Percentiles rank a stretch among this genome's conserved stretches.
These are phyloP conservation scores for Corynorhinus townsendii DNA, from an alignment of 2,113 vertebrate species.

Conservation along the genomic window DNA sequence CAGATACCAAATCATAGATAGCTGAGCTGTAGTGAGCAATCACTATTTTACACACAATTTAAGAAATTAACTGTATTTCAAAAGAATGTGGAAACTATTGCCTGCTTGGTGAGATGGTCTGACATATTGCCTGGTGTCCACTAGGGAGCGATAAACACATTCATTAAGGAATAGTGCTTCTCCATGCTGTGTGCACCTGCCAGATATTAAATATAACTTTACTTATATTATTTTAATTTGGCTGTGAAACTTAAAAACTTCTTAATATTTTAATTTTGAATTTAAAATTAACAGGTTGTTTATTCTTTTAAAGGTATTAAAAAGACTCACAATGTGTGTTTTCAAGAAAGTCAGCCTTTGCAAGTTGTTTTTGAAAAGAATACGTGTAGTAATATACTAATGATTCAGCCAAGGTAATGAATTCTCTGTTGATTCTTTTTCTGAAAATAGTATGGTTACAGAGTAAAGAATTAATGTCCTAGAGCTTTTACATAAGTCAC, in stretches of 20 bases:
- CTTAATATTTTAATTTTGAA: not conserved
- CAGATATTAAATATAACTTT: not conserved
- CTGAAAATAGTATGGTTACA: not conserved
- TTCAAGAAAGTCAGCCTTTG: slow-evolving; percentile 89
- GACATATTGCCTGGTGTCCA: slow-evolving; percentile 27
- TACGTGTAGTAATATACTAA: slow-evolving; percentile 88
- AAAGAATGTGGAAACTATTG: not conserved
- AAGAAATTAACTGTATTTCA: not conserved
- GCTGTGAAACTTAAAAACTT: slow-evolving; percentile 24
- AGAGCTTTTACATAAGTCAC: not conserved
- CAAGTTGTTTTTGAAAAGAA: slow-evolving; percentile 90
- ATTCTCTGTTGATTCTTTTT: not conserved
- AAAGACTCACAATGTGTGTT: slow-evolving; percentile 90
- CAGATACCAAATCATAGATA: not conserved
- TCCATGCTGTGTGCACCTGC: not conserved
- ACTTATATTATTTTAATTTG: slow-evolving; percentile 22
- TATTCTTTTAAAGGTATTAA: slow-evolving; percentile 84
- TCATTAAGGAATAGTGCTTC: not conserved
- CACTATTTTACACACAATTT: not conserved
- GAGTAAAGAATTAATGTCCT: not conserved
- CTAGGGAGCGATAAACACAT: slow-evolving; percentile 46
- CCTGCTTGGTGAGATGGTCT: not conserved
- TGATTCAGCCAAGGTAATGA: slow-evolving; percentile 89
- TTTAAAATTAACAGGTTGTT: slow-evolving; percentile 48
- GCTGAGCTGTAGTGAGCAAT: not conserved